Evolutionary conservation across 2,888 invertebrate genomes (phyloP), one percentile per base, ranked within the genome.

Genomic region (Aquatica leii): DNA sequence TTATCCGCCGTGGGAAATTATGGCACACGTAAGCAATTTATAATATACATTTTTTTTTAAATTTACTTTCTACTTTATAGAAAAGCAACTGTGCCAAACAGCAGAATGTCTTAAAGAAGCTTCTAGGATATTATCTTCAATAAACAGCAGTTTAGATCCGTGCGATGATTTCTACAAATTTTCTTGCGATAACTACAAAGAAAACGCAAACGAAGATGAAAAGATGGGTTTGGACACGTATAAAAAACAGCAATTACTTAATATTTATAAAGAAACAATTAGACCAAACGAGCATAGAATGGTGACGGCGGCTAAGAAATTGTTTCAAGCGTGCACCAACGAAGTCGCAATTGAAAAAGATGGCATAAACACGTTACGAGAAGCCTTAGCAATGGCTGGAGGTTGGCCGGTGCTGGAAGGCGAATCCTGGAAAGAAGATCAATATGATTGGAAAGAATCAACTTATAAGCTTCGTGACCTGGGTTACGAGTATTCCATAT

Each of bases 321-420:
- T 73, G 58, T 73, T 73, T 69, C 72, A 74, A 59, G 75, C 78
- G 55, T 81, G 81, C 73, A 77, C 77, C 74, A 77, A 80, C 66
- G 77, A 77, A 54, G 72, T 69, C 31, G 74, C 74, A 35, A 73
- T 77, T 49, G 77, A 79, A 62, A 66, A 62, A 51, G 74, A 74
- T 43, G 76, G 77, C 54, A 69, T 79, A 62, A 77, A 75, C 57
- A 71, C 79, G 54, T 73, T 80, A 17, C 75, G 72, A 69, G 69
- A 73, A 58, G 73, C 78, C 66, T 77, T 87, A 46, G 74, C 76
- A 37, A 77, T 81, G 67, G 80, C 87, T 24, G 87, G 87, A 8
- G 87, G 86, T 1, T 88, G 87, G 87, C 88, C 88, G 3, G 82
- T 83, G 11, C 72, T 85, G 5, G 82, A 82, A 61, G 82, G 82